Conservation (phyloP, 2,888 invertebrate genomes). For the Drosophila gaucha region DNA sequence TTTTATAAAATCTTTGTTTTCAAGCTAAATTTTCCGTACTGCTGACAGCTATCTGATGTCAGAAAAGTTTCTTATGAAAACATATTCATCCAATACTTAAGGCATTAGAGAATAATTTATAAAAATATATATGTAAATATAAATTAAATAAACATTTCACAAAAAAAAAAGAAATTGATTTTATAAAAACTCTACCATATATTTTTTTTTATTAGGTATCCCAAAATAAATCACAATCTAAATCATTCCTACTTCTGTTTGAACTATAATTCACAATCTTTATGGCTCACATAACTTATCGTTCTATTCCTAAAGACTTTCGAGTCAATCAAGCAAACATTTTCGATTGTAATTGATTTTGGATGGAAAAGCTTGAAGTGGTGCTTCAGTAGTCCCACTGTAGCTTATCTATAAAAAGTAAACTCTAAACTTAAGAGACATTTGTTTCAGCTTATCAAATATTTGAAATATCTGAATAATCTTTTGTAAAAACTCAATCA, state of each 20-base stretch:
- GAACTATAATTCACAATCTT: neutral
- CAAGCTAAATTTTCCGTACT: no score
- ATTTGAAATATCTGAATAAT: neutral
- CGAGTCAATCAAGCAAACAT: constrained; percentile 17
- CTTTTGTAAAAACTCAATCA: neutral
- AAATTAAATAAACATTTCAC: no score
- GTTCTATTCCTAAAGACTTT: no score
- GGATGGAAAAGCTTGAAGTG: constrained; percentile 22
- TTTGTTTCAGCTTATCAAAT: no score
- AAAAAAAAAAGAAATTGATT: neutral
- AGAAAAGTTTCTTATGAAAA: no score
- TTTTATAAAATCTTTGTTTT: no score
- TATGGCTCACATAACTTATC: neutral
- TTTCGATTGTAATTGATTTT: constrained; percentile 37
- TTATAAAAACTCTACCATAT: neutral
- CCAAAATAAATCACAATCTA: neutral
- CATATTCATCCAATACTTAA: no score
- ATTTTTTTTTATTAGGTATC: neutral
- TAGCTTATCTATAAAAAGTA: neutral
- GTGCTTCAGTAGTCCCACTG: neutral
- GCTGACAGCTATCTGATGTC: no score
- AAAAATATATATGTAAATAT: no score
- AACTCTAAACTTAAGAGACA: neutral
- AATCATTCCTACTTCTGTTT: neutral
- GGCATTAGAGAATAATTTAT: no score